phyloP scores from a whole-genome alignment of 2,113 vertebrate genomes.

The Dolichallabes microphthalmus region DNA sequence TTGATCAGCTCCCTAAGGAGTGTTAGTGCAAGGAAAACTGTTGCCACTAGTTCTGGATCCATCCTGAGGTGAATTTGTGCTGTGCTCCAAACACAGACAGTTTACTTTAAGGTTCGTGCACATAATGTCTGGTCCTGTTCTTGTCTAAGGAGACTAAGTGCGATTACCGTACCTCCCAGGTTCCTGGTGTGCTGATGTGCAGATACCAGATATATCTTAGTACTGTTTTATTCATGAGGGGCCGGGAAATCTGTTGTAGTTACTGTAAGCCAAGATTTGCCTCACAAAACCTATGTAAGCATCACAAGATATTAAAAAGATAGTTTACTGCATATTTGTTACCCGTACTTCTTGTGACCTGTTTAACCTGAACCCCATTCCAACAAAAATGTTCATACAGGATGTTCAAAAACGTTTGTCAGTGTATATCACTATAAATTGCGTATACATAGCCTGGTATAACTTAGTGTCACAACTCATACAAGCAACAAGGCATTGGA shows the following conservation, averaged over 20 bases:
- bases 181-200: not conserved
- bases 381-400: not conserved
- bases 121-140: not conserved
- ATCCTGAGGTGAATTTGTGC: not conserved
- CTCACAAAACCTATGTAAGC: not conserved
- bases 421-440: not conserved
- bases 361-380: not conserved
- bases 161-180: not conserved
- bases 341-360: not conserved
- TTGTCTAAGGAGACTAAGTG: not conserved
- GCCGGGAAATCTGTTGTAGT: not conserved
- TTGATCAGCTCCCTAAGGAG: not conserved
- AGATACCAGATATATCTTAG: not conserved
- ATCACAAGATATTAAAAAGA: too few relatives aligned
- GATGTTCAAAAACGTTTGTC: not conserved
- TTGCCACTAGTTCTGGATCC: not conserved
- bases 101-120: not conserved
- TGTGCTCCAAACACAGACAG: conserved; percentile 15
- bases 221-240: not conserved
- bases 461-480: not conserved
- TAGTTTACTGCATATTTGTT: not conserved
- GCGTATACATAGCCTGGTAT: too few relatives aligned
- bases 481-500: too few relatives aligned
- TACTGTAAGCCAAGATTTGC: not conserved
- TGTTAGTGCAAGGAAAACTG: not conserved